phyloP scores from a whole-genome alignment of 1,140 invertebrate genomes.

The Venustaconcha ellipsiformis region DNA sequence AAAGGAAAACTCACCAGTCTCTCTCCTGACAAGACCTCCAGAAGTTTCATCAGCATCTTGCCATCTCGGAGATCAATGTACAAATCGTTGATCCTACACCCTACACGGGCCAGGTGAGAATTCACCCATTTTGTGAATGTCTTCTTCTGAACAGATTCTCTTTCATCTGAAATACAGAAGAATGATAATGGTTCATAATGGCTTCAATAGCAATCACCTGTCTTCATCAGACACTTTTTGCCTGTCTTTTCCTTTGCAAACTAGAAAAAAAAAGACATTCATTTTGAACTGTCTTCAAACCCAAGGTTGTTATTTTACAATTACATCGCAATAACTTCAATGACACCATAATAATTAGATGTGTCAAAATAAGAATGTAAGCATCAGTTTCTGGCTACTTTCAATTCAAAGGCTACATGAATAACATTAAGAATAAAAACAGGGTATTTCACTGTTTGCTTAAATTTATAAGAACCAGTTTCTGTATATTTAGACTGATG shows the following conservation, averaged over 20 bases:
- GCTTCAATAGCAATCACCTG: neutral
- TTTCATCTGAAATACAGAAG: conserved; percentile 81
- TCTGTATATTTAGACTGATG: too few species aligned
- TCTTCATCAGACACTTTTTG: neutral
- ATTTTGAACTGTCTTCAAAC: neutral
- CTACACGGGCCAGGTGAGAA: conserved; percentile 97
- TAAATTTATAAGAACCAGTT: too few species aligned
- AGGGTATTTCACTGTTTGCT: too few species aligned
- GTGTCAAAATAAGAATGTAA: too few species aligned
- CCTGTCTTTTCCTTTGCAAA: neutral
- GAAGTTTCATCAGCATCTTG: conserved; percentile 96
- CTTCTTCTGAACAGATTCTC: conserved; percentile 99
- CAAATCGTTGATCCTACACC: conserved; percentile 93
- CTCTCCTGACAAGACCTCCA: conserved; percentile 98
- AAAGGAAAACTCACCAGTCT: conserved; percentile 79
- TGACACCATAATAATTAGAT: neutral
- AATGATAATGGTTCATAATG: neutral
- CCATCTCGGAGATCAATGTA: conserved; percentile 98
- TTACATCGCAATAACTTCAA: neutral
- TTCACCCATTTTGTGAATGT: conserved; percentile 99
- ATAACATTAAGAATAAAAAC: too few species aligned
- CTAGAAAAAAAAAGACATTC: neutral
- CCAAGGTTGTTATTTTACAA: neutral
- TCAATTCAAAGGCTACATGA: too few species aligned
- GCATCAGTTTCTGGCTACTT: too few species aligned